Percentiles rank a stretch among this genome's conserved stretches.
Conservation (phyloP, 2,797 vertebrate genomes). For the Coccyzus lansbergi region DNA sequence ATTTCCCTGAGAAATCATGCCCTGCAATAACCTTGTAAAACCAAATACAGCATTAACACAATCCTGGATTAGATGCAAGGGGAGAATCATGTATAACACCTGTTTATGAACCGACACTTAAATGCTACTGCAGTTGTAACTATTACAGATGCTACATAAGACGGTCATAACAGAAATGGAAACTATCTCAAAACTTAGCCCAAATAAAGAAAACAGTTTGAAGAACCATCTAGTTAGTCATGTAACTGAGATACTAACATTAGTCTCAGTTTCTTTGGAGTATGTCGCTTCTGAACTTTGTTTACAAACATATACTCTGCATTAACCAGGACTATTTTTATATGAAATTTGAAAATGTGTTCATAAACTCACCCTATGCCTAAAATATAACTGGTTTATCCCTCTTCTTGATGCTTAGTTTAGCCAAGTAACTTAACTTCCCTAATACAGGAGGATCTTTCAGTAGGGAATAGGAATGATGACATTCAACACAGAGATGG, state of each 20-base stretch:
- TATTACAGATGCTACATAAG: background rate
- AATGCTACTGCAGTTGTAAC: background rate
- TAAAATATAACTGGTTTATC: background rate
- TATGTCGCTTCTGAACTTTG: background rate
- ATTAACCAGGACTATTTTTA: background rate
- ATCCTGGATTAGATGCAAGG: background rate
- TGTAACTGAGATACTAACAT: background rate
- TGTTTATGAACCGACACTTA: background rate
- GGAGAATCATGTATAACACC: background rate
- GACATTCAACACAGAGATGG: background rate
- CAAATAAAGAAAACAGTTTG: background rate
- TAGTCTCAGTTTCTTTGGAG: background rate
- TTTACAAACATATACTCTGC: background rate
- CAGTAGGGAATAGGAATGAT: background rate
- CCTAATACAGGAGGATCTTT: background rate
- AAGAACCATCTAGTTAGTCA: background rate
- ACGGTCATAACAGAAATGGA: background rate
- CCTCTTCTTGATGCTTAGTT: background rate
- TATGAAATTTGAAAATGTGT: background rate
- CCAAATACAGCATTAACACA: constrained; percentile 3
- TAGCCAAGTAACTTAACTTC: background rate
- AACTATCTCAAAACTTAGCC: background rate
- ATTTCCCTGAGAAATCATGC: constrained; percentile 65
- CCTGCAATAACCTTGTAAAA: constrained; percentile 4
- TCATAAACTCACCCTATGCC: background rate